A percentile compares a stretch with the other conserved stretches of the same genome.
These are phyloP conservation scores for Amphipoea oculea DNA, from an alignment of 2,888 invertebrate genomes.

Conservation along the genomic window DNA sequence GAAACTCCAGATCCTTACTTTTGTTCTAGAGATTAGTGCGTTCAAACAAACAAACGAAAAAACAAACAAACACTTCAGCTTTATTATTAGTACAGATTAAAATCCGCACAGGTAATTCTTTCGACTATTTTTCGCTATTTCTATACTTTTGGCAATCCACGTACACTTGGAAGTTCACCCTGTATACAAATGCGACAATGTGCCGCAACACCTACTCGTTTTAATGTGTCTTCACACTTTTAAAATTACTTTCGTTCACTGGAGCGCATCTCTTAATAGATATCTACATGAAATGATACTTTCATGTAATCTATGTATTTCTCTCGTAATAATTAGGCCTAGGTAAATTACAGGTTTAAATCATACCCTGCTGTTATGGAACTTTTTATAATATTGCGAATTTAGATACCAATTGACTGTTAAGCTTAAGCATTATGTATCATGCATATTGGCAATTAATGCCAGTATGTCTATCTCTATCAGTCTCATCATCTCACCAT, in stretches of 20 bases:
- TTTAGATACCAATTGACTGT: neutral
- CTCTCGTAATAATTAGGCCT: neutral
- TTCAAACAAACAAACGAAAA: neutral
- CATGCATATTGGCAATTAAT: neutral
- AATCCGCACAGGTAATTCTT: no score
- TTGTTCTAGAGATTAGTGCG: neutral
- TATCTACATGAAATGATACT: constrained; percentile 15
- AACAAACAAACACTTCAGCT: neutral
- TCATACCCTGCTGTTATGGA: neutral
- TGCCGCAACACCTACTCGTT: neutral
- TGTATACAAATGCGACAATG: constrained; percentile 4
- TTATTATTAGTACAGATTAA: no score
- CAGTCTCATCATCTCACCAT: neutral
- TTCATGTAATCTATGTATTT: constrained; percentile 5
- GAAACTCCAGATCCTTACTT: neutral
- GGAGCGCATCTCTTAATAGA: constrained; percentile 20
- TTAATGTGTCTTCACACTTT: constrained; percentile 16
- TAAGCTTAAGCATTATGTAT: neutral
- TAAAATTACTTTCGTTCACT: constrained; percentile 25
- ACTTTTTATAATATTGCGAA: neutral
- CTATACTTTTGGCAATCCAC: neutral
- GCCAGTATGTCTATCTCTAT: neutral
- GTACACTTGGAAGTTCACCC: neutral
- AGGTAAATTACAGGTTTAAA: neutral
- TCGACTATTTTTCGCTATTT: neutral